Base-by-base conservation (phyloP, 2,797 vertebrate species). In the Corythornis leucogaster region DNA sequence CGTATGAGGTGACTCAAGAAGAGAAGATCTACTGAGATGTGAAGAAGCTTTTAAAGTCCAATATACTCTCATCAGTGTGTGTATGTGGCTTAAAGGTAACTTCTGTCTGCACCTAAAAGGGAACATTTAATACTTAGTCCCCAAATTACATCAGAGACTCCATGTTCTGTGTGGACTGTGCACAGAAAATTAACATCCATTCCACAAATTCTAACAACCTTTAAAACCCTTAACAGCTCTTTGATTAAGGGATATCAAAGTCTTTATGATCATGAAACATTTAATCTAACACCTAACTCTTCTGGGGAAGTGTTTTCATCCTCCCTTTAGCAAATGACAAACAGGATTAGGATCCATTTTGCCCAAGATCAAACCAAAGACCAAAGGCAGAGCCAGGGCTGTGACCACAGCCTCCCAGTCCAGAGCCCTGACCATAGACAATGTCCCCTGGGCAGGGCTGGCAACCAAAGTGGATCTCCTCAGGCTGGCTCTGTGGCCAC, bases 211-310 rank as follows among this genome's bases (percentile, higher is more conserved):
- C 51, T 54, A 91, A 55, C 68, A 91, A 84, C 75, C 43, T 88
- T 88, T 87, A 80, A 94, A 94, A 81, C 31, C 64, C 54, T 81
- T 77, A 94, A 85, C 64, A 88, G 26, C 75, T 88, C 78, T 92
- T 93, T 94, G 90, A 96, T 91, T 92, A 92, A 78, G 83, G 42
- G 43, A 85, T 87, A 93, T 94, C 86, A 96, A 95, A 94, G 81
- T 43, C 80, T 85, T 87, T 96, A 69, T 93, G 86, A 94, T 90
- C 95, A 87, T 96, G 92, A 96, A 96, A 78, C 63, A 89, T 70
- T 84, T 86, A 86, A 94, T 90, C 81, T 80, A 92, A 92, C 71
- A 92, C 93, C 84, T 85, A 74, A 31, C 26, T 91, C 62, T 3
- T 1, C 26, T 53, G 30, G 64, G 66, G 66, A 94, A 80, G 31